Conservation (phyloP, 2,113 vertebrate species). For the Turnix velox region DNA sequence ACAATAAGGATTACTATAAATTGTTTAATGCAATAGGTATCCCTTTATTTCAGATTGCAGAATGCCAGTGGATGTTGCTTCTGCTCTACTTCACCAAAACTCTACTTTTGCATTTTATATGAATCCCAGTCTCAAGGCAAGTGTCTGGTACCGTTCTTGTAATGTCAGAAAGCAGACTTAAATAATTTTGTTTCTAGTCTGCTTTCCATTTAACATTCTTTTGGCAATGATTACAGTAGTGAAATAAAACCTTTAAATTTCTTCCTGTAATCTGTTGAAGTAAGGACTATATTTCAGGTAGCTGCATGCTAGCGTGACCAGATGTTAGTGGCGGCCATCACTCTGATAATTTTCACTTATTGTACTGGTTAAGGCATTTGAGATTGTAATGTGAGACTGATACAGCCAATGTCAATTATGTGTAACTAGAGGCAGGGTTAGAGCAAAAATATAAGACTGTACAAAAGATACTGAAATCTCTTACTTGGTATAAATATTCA, state of each 20-base stretch:
- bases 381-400: neutral
- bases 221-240: neutral
- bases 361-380: neutral
- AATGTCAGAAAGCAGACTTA: neutral
- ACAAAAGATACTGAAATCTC: neutral
- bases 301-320: neutral
- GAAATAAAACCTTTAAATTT: neutral
- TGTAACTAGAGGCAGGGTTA: neutral
- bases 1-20: neutral
- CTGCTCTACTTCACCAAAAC: neutral
- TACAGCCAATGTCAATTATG: neutral
- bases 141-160: neutral
- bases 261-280: neutral
- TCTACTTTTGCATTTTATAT: neutral
- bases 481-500: neutral
- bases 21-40: neutral
- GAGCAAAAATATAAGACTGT: neutral
- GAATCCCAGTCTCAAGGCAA: constrained; percentile 52
- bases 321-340: neutral
- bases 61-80: constrained; percentile 25
- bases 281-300: neutral
- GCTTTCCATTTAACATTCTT: neutral
- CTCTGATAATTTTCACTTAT: neutral
- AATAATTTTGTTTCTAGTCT: neutral
- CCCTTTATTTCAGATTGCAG: constrained; percentile 64